These are phyloP conservation scores for Ochropacha duplaris DNA, from an alignment of 2,888 invertebrate genomes.

Conservation along the genomic window DNA sequence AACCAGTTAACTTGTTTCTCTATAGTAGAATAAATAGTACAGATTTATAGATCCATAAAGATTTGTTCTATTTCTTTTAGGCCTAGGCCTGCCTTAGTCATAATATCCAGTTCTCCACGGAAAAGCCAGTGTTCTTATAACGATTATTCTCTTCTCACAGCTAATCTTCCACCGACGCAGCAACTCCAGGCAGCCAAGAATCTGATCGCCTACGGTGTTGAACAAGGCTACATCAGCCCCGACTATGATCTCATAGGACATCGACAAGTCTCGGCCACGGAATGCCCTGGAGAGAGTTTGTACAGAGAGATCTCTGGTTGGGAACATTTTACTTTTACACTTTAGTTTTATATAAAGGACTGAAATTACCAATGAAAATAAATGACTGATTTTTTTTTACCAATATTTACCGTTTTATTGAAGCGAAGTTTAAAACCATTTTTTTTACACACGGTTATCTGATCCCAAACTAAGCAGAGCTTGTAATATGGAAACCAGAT, in stretches of 20 bases:
- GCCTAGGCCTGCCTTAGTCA: too few relatives aligned
- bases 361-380: not conserved
- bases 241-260: conserved; percentile 86
- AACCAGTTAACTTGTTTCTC: too few relatives aligned
- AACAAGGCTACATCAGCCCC: conserved; percentile 80
- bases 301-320: conserved; percentile 85
- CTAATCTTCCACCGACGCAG: conserved; percentile 76
- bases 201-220: conserved; percentile 83
- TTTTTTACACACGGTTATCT: too few relatives aligned
- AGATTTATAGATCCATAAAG: too few relatives aligned
- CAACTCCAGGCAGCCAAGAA: conserved; percentile 81
- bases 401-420: not conserved
- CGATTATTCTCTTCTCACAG: conserved; percentile 59
- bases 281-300: conserved; percentile 86
- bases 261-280: conserved; percentile 76
- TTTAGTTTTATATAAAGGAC: conserved; percentile 1
- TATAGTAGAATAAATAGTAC: too few relatives aligned
- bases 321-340: conserved; percentile 57
- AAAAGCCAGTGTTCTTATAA: not conserved
- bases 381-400: not conserved
- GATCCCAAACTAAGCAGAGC: too few relatives aligned
- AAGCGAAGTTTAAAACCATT: too few relatives aligned
- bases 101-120: too few relatives aligned
- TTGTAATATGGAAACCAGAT: too few relatives aligned
- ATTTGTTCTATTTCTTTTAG: too few relatives aligned